Conservation (phyloP, 1,140 invertebrate species). For the Trialeurodes vaporariorum region DNA sequence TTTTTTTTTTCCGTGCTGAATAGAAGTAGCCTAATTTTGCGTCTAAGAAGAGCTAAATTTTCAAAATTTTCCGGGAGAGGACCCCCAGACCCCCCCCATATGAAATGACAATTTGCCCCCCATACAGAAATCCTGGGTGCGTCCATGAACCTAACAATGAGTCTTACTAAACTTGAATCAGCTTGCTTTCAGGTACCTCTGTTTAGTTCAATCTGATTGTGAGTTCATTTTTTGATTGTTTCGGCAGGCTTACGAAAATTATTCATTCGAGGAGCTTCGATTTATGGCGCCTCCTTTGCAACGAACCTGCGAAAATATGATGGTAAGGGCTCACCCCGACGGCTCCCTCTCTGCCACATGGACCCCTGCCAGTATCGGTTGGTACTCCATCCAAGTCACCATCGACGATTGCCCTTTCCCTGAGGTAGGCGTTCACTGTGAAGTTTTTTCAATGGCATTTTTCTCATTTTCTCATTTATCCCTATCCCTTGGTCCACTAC, state of each 20-base stretch:
- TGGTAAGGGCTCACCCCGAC: constrained; percentile 70
- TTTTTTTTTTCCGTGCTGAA: no score
- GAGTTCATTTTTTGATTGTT: constrained; percentile 3
- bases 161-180: no score
- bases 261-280: constrained; percentile 92
- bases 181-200: no score
- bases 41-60: no score
- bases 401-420: constrained; percentile 77
- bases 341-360: constrained; percentile 82
- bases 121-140: no score
- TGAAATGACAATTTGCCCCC: no score
- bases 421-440: constrained; percentile 47
- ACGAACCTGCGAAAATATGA: constrained; percentile 68
- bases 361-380: constrained; percentile 81
- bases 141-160: no score
- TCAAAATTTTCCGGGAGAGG: no score
- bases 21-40: no score
- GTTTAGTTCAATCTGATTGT: no score
- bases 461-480: neutral
- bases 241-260: constrained; percentile 72
- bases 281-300: constrained; percentile 61
- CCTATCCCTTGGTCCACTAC: no score
- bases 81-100: no score
- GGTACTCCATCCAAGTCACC: constrained; percentile 74
- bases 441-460: constrained; percentile 10